A percentile compares a stretch with the other conserved stretches of the same genome.
These are phyloP conservation scores for Agraylea sexmaculata DNA, from an alignment of 1,140 invertebrate genomes.

Conservation along the genomic window DNA sequence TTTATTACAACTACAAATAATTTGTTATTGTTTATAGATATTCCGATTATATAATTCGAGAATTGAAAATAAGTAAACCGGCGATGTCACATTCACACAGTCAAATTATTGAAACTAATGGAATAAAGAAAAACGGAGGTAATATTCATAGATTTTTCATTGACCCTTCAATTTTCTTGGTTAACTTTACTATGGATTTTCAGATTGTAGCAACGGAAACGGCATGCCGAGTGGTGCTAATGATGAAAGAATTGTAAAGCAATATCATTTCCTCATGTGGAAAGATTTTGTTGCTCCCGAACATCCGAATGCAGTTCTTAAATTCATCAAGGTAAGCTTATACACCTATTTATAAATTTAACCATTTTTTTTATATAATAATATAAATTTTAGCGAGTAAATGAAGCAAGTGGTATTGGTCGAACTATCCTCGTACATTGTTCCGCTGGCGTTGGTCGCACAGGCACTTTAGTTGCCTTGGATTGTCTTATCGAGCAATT, in stretches of 20 bases:
- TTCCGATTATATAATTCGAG: slow-evolving; percentile 71
- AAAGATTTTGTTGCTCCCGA: slow-evolving; percentile 91
- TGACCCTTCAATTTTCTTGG: background rate
- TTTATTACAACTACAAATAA: too few relatives aligned
- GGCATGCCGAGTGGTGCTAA: slow-evolving; percentile 10
- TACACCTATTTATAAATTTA: background rate
- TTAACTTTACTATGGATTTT: background rate
- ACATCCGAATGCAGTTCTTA: slow-evolving; percentile 78
- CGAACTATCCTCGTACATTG: slow-evolving; percentile 83
- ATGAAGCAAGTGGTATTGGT: slow-evolving; percentile 74
- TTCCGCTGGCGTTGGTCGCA: slow-evolving; percentile 84
- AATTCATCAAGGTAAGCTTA: slow-evolving; percentile 60
- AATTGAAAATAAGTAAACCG: slow-evolving; percentile 51
- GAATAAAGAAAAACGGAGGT: slow-evolving; percentile 35
- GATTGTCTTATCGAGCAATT: slow-evolving; percentile 81
- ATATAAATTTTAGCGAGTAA: slow-evolving; percentile 48
- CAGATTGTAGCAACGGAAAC: slow-evolving; percentile 13
- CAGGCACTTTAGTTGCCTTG: slow-evolving; percentile 81
- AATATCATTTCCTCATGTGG: slow-evolving; percentile 93
- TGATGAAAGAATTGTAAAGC: slow-evolving; percentile 36
- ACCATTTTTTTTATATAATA: background rate
- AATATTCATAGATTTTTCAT: slow-evolving; percentile 8
- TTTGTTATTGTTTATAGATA: slow-evolving; percentile 32
- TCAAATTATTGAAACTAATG: slow-evolving; percentile 37
- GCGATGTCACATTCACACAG: slow-evolving; percentile 30